Evolutionary conservation across 2,113 vertebrate genomes (phyloP), one percentile per base, ranked within the genome.

Genomic region (Cottus gobio): DNA sequence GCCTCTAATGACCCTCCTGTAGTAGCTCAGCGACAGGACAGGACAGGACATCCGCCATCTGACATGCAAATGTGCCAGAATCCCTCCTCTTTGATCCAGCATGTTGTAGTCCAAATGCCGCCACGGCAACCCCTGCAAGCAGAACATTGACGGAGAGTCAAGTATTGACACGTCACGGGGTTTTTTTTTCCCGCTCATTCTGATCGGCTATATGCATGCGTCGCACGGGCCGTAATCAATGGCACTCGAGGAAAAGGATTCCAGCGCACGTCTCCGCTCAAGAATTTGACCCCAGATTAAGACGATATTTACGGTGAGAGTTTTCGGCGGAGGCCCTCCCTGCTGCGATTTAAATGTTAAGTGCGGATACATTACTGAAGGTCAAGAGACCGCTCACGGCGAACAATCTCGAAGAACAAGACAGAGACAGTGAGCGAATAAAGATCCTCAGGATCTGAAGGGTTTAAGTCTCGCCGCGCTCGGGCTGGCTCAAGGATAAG

Each of bases 1-100:
- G 78, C 82, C 68, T 84, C 88, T 93, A 92, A 93, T 93, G 92
- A 93, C 91, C 90, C 73, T 83, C 71, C 77, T 79, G 83, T 63
- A 80, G 85, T 48, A 70, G 74, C 85, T 75, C 39, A 11, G 56
- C 54, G 88, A 74, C 82, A 65, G 86, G 60, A 78, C 71, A 58
- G 86, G 56, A 80, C 71, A 54, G 77, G 58, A 82, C 36, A 2
- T n/a, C 68, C 11, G 5, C 82, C 87, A 77, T 89, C 89, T 90
- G 90, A 91, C 90, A 89, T 84, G 87, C 58, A 61, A 80, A 77
- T 61, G 31, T 82, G 86, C 85, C 84, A 92, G 75, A 62, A 80
- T 52, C 79, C 81, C 84, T 76, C 87, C 87, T 88, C 80, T 92
- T 92, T 93, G 89, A 92, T 93, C 90, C 65, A 4, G 66, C 80